Percentiles rank a stretch among this genome's conserved stretches.
Conservation (phyloP, 2,888 invertebrate genomes). For the Eutolmus rufibarbis region DNA sequence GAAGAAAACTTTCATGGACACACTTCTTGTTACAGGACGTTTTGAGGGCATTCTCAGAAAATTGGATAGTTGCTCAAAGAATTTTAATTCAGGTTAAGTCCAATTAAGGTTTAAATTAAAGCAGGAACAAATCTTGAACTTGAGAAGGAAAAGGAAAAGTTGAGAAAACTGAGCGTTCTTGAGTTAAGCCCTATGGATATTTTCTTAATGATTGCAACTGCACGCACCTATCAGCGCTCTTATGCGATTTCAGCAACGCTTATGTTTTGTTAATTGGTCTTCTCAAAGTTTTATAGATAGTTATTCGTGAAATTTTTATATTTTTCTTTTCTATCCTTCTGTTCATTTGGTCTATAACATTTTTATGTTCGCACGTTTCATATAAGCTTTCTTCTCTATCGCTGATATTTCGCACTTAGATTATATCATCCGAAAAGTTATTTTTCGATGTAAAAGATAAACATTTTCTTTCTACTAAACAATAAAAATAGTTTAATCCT, state of each 20-base stretch:
- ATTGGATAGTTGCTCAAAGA: background rate
- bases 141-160: background rate
- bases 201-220: background rate
- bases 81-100: background rate
- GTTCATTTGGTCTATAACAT: too few relatives aligned
- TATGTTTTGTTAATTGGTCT: background rate
- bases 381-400: too few relatives aligned
- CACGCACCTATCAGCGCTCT: background rate
- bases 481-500: too few relatives aligned
- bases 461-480: too few relatives aligned
- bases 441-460: too few relatives aligned
- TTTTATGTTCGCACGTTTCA: too few relatives aligned
- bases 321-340: too few relatives aligned
- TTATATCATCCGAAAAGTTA: too few relatives aligned
- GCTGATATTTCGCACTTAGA: too few relatives aligned
- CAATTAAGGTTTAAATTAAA: background rate
- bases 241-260: too few relatives aligned
- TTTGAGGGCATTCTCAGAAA: background rate
- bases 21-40: background rate
- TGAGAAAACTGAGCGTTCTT: background rate
- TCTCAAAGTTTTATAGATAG: background rate
- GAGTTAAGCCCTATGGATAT: background rate
- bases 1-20: background rate
- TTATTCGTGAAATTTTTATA: too few relatives aligned
- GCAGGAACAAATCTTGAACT: background rate